Evolutionary conservation across 2,113 vertebrate species (phyloP).

Genomic region (Ctenomys sociabilis): DNA sequence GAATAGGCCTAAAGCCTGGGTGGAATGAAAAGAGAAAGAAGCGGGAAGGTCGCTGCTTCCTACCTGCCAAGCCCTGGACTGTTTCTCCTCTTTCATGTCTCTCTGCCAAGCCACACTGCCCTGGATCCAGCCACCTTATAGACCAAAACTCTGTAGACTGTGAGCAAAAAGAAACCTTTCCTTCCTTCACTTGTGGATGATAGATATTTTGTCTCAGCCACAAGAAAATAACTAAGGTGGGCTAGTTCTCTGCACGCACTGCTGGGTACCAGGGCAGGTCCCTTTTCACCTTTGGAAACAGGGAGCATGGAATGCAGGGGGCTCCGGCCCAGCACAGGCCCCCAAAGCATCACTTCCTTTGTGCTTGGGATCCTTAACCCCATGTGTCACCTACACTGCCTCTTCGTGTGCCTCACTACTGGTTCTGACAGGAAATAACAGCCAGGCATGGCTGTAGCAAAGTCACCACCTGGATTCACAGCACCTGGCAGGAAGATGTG

Average conservation of each 20-base stretch:
- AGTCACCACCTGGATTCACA: not conserved
- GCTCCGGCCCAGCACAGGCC: fast-evolving
- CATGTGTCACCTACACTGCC: not conserved
- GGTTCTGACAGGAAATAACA: not conserved
- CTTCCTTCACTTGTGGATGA: too few species aligned
- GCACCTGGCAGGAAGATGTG: not conserved
- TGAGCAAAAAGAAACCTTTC: too few species aligned
- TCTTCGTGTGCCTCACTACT: not conserved
- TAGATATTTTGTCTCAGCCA: not conserved
- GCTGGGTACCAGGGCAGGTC: not conserved
- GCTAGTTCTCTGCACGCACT: not conserved
- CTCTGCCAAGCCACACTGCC: not conserved
- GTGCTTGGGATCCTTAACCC: not conserved
- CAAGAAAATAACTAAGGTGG: not conserved
- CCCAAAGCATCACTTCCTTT: not conserved
- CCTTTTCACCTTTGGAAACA: not conserved
- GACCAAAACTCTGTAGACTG: too few species aligned
- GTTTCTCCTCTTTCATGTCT: not conserved
- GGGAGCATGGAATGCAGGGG: too few species aligned
- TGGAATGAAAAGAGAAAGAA: not conserved
- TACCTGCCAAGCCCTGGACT: not conserved
- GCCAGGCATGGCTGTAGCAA: not conserved
- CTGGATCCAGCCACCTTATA: not conserved
- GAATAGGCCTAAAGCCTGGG: too few species aligned
- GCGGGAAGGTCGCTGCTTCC: not conserved